Base-by-base conservation (phyloP, 2,888 invertebrate species). In the Geotrupes spiniger region DNA sequence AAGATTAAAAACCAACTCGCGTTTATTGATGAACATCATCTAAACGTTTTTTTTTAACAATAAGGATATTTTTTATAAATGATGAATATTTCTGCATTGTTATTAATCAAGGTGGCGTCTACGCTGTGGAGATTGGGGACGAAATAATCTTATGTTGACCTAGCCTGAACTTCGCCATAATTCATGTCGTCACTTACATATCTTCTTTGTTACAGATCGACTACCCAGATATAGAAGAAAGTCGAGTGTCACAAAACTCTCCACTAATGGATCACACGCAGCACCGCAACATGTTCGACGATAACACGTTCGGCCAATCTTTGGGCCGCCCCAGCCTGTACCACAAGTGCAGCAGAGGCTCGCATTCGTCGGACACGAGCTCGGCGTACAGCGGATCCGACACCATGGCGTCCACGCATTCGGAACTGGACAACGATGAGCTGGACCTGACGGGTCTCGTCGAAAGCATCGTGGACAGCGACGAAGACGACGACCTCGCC, bases 361-460 rank as follows among this genome's bases (percentile, higher is more conserved):
- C 92, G 52, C 84, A 89, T 63, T 92, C 92, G 39, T 93, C 93
- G 68, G 95, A 96, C 73, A 95, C 95, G 15, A 94, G 93, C 71
- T 94, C 94, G 58, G 95, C 95, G 47, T 96, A 96, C 75, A 93
- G 93, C 66, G 95, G 95, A 56, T 93, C 93, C 59, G 95, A 95
- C 78, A 92, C 93, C 56, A 93, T 94, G 92, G 92, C 92, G 62
- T 92, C 91, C 49, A 89, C 89, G 48, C 93, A 93, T 71, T 89
- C 89, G 66, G 90, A 90, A 54, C 73, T 87, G 50, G 87, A 87
- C 65, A 80, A 80, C 15, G 84, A 84, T 54, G 93, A 93, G 73
- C 89, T 92, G 42, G 96, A 96, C 73, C 82, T 95, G 50, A 90
- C 92, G 33, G 97, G 96, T 37, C 85, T 97, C 53, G 88, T 92